Evolutionary conservation across 23 tunicate species (phyloP), one percentile per base, ranked within the genome.

Genomic region (Halocynthia roretzi): DNA sequence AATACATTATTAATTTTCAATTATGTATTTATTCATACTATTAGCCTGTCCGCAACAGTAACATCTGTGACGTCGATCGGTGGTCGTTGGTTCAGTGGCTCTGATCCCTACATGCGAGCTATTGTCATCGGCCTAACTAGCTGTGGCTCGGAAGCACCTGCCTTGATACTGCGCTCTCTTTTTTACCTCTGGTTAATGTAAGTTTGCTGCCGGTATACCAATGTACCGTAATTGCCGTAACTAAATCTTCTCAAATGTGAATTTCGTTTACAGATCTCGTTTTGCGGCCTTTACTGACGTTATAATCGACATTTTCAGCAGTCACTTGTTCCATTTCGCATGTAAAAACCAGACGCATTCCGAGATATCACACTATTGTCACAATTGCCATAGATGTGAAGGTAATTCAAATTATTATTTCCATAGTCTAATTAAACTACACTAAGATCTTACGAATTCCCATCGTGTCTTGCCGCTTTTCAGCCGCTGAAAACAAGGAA

Each of bases 241-340:
- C n/a, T 65, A 6, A 65, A 9, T 10, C 5, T 65, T 40, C 9
- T 65, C 19, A 10, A 10, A 65, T 65, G 22, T 65, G 4, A 31
- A 31, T 31, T 31, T 31, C 44, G 44, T 31, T 1, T 15, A 10
- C 78, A 74, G 78, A 5, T 54, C 60, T 14, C 78, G 78, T 21
- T 19, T 74, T 54, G 78, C 78, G 12, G 78, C 78, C n/a, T 74
- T 74, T 19, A 48, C 78, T 56, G 78, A 74, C 62, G 56, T 64
- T 8, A 50, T 74, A n/a, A 54, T 74, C 19, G 78, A 74, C 62
- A 11, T 54, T 12, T 8, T 74, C 19, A 64, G 78, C 10, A 64
- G 64, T 50, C 78, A 74, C 31, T 8, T 74, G 10, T 7, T 74
- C 5, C 62, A 74, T 8, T 21, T 22, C 56, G 50, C 55, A 8